Base-by-base conservation (phyloP, 2,797 vertebrate species). In the Pseudochaenichthys georgianus region DNA sequence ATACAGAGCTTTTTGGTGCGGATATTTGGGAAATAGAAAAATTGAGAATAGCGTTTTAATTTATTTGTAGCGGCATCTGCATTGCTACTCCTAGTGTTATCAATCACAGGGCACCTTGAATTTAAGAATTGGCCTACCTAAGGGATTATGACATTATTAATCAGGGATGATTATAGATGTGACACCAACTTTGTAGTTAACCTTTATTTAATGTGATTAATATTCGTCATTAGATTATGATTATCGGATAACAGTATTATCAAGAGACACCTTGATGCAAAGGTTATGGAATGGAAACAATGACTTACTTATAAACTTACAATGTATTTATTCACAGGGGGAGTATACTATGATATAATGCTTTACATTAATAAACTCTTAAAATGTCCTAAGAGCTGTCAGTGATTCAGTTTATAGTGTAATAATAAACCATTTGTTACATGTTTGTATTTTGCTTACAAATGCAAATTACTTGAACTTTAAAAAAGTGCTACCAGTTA, bases 51-150 rank as follows among this genome's bases (percentile, higher is more conserved):
- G 17, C 48, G 3, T 76, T 64, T 13, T 9, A 23, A 43, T 23
- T 51, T 63, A 3, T 73, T 31, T 47, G 17, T 53, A 72, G 38
- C 64, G 9, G 58, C 41, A n/a, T 38, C 42, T 70, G 23, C 8
- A 70, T 15, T 10, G 52, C 46, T 53, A 7, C 21, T 59, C 28
- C 12, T 86, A 85, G 84, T 86, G 77, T 81, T 10, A 72, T 70
- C 48, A 85, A 15, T 83, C 58, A 66, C 51, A 77, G 89, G 91
- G 94, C 91, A 95, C 93, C 87, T 94, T 93, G 90, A 79, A 84
- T 16, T 89, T 90, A 82, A 50, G 84, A 75, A 60, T 81, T 77
- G 78, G 19, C 74, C 52, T 73, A 80, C 57, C 70, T 67, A 54
- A 73, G 21, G 75, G 85, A 92, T 95, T 88, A 94, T 68, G 70